Conservation (phyloP, 2,888 invertebrate species). For the Scaptomyza cyrtandrae region DNA sequence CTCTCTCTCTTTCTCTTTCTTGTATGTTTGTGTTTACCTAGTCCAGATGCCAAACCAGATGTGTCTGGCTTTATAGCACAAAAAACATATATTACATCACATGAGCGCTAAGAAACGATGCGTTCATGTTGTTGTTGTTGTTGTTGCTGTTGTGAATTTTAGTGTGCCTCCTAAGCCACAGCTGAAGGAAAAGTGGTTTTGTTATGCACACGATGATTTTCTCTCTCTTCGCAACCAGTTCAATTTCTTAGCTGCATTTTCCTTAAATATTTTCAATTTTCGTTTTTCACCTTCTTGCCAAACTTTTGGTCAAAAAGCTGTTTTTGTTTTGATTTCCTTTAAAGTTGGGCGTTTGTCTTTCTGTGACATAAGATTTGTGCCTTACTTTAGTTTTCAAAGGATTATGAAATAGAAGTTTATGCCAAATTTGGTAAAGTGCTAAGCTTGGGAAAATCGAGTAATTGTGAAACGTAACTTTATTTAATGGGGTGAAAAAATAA, state of each 20-base stretch:
- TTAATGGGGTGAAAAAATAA: background rate
- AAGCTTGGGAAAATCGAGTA: constrained; percentile 5
- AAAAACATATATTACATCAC: constrained; percentile 65
- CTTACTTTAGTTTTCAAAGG: background rate
- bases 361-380: constrained; percentile 58
- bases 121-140: constrained; percentile 61
- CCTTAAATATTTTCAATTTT: constrained; percentile 9
- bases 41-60: constrained; percentile 65
- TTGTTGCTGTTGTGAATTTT: constrained; percentile 23
- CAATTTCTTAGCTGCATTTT: constrained; percentile 44
- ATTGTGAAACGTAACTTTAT: background rate
- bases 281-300: constrained; percentile 17
- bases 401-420: constrained; percentile 49
- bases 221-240: constrained; percentile 29
- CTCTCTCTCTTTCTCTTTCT: constrained; percentile 2
- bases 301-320: constrained; percentile 23
- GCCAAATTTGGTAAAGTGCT: constrained; percentile 14
- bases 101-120: constrained; percentile 64
- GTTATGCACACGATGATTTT: constrained; percentile 37
- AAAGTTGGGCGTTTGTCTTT: constrained; percentile 63
- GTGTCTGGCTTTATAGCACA: constrained; percentile 55
- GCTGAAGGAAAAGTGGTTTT: constrained; percentile 59
- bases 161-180: constrained; percentile 38
- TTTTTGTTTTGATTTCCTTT: constrained; percentile 68
- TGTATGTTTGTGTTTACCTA: constrained; percentile 23